Evolutionary conservation across 2,888 invertebrate genomes (phyloP).

Genomic region (Scaptomyza parva): DNA sequence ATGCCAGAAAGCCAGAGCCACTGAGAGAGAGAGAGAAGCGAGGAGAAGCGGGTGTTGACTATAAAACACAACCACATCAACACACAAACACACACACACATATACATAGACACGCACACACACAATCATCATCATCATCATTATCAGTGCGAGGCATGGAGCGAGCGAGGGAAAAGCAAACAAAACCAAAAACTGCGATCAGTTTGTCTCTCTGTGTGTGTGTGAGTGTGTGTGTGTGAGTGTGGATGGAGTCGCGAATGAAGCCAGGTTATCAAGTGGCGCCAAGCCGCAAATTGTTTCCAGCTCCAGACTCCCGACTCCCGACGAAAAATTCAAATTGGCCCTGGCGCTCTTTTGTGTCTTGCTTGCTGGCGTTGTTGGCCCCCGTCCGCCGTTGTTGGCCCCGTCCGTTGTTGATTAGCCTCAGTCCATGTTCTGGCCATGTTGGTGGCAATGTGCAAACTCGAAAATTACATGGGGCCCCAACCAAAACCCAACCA

Average conservation of each 20-base stretch:
- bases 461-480: constrained; percentile 80
- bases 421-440: constrained; percentile 69
- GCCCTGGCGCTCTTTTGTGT: constrained; percentile 32
- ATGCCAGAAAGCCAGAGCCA: not conserved
- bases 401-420: constrained; percentile 50
- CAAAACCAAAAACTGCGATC: constrained; percentile 37
- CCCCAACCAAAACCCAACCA: constrained; percentile 2
- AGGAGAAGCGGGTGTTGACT: constrained; percentile 10
- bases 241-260: constrained; percentile 32
- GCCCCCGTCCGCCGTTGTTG: constrained; percentile 26
- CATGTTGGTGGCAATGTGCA: constrained; percentile 81
- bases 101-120: constrained; percentile 5
- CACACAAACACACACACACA: not conserved
- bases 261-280: constrained; percentile 80
- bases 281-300: constrained; percentile 81
- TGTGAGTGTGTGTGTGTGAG: too few relatives aligned
- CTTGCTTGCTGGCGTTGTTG: not conserved
- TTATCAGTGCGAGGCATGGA: constrained; percentile 55
- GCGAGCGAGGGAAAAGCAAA: constrained; percentile 56
- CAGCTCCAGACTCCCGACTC: constrained; percentile 40
- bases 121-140: constrained; percentile 77
- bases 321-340: constrained; percentile 78
- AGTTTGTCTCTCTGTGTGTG: too few relatives aligned
- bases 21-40: not conserved
- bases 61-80: constrained; percentile 6